Conservation (phyloP, 2,797 vertebrate genomes). For the Thunnus albacares region DNA sequence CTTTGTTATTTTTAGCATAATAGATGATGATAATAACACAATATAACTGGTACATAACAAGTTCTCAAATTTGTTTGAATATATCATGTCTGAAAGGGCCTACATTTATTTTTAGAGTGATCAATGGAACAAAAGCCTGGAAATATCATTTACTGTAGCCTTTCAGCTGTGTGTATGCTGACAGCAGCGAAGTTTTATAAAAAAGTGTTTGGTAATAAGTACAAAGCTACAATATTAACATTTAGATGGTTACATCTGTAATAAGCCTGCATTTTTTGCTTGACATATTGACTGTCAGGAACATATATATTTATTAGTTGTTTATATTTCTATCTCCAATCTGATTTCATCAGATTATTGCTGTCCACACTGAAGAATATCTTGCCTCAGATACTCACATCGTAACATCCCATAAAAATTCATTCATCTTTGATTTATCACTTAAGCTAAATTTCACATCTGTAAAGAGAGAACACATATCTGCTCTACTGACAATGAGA, state of each 20-base stretch:
- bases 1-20: not conserved
- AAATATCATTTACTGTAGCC: not conserved
- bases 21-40: not conserved
- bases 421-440: not conserved
- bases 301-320: not conserved
- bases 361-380: not conserved
- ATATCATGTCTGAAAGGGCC: not conserved
- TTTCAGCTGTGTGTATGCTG: not conserved
- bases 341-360: not conserved
- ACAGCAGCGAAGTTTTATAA: not conserved
- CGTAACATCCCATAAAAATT: not conserved
- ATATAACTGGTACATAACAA: not conserved
- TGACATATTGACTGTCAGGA: not conserved
- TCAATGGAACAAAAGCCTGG: not conserved
- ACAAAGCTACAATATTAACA: not conserved
- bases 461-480: not conserved
- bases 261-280: not conserved
- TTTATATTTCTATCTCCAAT: not conserved
- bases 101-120: not conserved
- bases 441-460: not conserved
- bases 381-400: not conserved
- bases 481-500: not conserved
- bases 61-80: not conserved
- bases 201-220: not conserved
- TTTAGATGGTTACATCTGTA: not conserved